Conservation (phyloP, 2,888 invertebrate species). For the Perithous albicinctus region DNA sequence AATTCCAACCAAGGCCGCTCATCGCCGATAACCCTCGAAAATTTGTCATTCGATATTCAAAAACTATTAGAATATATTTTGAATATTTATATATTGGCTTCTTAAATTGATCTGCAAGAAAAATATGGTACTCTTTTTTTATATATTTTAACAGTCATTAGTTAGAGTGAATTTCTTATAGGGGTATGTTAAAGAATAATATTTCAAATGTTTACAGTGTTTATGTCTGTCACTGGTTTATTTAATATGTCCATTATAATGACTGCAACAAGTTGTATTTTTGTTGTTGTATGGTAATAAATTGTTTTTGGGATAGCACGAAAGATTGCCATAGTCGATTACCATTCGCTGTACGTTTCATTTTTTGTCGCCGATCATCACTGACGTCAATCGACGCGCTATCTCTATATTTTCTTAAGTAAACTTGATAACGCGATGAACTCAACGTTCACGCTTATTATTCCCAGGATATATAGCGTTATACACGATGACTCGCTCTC, state of each 20-base stretch:
- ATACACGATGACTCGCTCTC: background rate
- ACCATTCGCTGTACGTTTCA: background rate
- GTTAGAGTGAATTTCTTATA: no score
- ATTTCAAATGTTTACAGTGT: no score
- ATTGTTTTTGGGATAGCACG: background rate
- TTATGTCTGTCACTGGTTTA: no score
- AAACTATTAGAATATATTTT: no score
- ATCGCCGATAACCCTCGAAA: no score
- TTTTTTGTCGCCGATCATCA: background rate
- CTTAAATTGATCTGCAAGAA: no score
- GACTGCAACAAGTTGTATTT: background rate
- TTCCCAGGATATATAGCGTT: background rate
- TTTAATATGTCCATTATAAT: background rate
- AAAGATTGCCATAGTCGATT: background rate
- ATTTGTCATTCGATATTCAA: no score
- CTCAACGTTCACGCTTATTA: background rate
- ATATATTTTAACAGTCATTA: no score
- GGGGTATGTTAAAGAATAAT: no score
- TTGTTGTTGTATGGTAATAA: background rate
- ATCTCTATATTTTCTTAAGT: conserved; percentile 14
- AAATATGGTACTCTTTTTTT: no score
- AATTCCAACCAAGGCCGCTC: no score
- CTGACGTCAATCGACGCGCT: conserved; percentile 5
- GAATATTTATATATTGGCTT: no score
- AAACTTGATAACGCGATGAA: conserved; percentile 19